phyloP scores from a whole-genome alignment of 2,888 invertebrate genomes.

The Lacanobia wlatinum region DNA sequence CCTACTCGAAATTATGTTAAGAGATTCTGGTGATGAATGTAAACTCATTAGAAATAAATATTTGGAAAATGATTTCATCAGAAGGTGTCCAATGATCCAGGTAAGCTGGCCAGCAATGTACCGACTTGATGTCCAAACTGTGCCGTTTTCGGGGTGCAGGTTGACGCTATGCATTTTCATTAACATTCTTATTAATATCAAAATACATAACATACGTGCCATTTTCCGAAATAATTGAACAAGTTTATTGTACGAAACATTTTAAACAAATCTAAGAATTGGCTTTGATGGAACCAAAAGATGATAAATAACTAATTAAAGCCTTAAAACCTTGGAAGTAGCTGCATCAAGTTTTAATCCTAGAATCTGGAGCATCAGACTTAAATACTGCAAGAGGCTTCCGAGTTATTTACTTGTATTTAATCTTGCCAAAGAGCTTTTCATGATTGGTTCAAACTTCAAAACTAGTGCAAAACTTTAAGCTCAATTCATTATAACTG shows the following conservation, averaged over 20 bases:
- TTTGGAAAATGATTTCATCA: neutral
- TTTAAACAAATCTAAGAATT: neutral
- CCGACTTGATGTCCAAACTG: too few species aligned
- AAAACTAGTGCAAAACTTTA: conserved; percentile 22
- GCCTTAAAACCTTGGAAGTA: neutral
- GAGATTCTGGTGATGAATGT: neutral
- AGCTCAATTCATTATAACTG: neutral
- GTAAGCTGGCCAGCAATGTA: too few species aligned
- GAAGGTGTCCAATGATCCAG: neutral
- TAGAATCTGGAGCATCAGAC: neutral
- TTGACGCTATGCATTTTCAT: too few species aligned
- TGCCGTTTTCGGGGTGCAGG: too few species aligned
- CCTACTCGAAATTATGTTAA: neutral
- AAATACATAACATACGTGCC: neutral
- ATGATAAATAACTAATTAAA: neutral
- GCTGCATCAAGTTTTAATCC: neutral
- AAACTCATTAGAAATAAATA: neutral
- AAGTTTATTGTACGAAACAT: neutral
- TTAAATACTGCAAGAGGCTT: conserved; percentile 3
- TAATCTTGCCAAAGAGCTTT: conserved; percentile 14
- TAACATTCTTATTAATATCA: too few species aligned
- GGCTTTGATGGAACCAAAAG: neutral
- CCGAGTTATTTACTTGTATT: conserved; percentile 2
- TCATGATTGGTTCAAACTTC: conserved; percentile 26
- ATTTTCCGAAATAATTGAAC: neutral